Conservation (phyloP, 1,140 invertebrate genomes). For the Drosophila nasuta region DNA sequence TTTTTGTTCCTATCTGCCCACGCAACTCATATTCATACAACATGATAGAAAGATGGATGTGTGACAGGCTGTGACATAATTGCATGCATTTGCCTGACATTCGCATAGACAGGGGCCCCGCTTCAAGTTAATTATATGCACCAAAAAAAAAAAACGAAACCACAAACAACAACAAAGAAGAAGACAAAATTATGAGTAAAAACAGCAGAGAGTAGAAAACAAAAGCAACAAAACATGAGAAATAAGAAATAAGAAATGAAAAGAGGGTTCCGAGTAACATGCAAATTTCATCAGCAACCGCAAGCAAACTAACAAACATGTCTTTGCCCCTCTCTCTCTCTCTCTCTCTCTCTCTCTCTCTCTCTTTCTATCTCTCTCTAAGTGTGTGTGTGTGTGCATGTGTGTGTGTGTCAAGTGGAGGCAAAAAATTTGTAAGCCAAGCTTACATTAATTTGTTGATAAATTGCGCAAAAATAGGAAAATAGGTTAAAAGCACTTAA, state of each 20-base stretch:
- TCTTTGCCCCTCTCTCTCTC: background rate
- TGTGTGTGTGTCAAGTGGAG: conserved; percentile 43
- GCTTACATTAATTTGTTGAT: conserved; percentile 80
- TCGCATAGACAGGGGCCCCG: conserved; percentile 61
- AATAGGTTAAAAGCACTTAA: conserved; percentile 78
- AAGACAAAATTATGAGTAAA: background rate
- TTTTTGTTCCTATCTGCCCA: too few relatives aligned
- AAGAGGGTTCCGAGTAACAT: conserved; percentile 45
- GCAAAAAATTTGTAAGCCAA: conserved; percentile 50
- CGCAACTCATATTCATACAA: background rate
- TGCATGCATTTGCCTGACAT: conserved; percentile 49
- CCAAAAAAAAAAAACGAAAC: conserved; percentile 37
- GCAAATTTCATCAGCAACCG: conserved; percentile 66
- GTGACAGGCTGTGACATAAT: conserved; percentile 39
- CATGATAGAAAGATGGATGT: background rate
- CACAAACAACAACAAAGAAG: background rate
- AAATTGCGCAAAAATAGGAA: conserved; percentile 75
- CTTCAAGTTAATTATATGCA: conserved; percentile 78
- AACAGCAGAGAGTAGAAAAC: background rate
- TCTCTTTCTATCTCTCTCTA: background rate
- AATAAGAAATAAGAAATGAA: conserved; percentile 35
- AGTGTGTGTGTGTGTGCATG: conserved; percentile 3
- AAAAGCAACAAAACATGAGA: conserved; percentile 29
- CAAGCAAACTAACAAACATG: conserved; percentile 25
- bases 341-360: too few relatives aligned